Percentiles rank a stretch among this genome's conserved stretches.
Conservation (phyloP, 2,888 invertebrate genomes). For the Bellardia pandia region DNA sequence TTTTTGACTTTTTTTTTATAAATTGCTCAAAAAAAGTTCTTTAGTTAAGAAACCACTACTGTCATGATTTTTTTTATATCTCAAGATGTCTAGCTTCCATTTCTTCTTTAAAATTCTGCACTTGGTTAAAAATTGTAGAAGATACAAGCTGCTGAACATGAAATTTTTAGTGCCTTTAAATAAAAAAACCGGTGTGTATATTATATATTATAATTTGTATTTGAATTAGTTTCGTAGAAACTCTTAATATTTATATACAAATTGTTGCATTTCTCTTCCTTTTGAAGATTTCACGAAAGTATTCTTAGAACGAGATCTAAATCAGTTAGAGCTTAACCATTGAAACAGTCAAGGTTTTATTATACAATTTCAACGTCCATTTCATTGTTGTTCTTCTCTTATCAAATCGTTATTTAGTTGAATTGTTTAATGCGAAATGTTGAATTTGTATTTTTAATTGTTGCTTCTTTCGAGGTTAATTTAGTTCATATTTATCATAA, state of each 20-base stretch:
- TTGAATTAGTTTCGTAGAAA: background rate
- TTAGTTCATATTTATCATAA: constrained; percentile 45
- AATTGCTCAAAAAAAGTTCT: no score
- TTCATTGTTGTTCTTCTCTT: constrained; percentile 15
- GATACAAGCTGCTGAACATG: no score
- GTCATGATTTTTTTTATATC: no score
- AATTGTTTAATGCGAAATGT: constrained; percentile 26
- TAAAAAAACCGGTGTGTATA: no score
- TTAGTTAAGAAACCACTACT: no score
- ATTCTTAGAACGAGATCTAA: background rate
- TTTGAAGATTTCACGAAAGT: background rate
- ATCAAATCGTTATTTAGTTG: constrained; percentile 10
- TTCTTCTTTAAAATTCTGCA: no score
- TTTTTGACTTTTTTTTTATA: no score
- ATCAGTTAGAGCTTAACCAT: background rate
- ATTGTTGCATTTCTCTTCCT: background rate
- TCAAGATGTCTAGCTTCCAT: no score
- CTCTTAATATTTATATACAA: background rate
- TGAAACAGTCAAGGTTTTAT: background rate
- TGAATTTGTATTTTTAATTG: constrained; percentile 42
- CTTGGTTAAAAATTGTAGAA: no score
- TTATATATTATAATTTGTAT: background rate
- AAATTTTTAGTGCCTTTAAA: no score
- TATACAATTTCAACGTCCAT: background rate
- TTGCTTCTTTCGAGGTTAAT: constrained; percentile 55